A percentile compares a stretch with the other conserved stretches of the same genome.
These are phyloP conservation scores for Heliconius aoede DNA, from an alignment of 2,888 invertebrate genomes.

Conservation along the genomic window DNA sequence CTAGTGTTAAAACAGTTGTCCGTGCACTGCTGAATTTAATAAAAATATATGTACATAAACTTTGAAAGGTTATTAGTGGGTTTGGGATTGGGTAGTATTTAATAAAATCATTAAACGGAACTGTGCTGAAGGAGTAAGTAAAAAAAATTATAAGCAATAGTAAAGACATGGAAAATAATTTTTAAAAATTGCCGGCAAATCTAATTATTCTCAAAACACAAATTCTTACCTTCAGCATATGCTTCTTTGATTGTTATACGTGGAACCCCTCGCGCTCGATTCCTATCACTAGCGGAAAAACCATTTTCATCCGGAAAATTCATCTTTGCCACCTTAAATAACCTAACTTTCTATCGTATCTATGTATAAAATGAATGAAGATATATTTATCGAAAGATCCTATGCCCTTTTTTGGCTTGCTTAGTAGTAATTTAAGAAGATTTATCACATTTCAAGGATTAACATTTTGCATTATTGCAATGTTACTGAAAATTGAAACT, in stretches of 20 bases:
- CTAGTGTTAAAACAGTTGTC: too few species aligned
- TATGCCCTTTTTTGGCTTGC: slow-evolving; percentile 25
- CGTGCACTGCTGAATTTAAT: too few species aligned
- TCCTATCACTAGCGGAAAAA: slow-evolving; percentile 56
- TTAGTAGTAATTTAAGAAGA: slow-evolving; percentile 27
- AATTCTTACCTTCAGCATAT: slow-evolving; percentile 67
- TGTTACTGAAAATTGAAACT: slow-evolving; percentile 32
- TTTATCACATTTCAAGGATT: slow-evolving; percentile 37
- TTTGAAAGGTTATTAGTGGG: too few species aligned
- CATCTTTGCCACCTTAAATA: slow-evolving; percentile 62
- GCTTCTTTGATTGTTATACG: slow-evolving; percentile 63
- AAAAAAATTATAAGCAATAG: not conserved
- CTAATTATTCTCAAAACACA: not conserved
- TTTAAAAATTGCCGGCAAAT: not conserved
- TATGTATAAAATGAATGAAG: slow-evolving; percentile 1
- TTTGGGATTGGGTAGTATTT: too few species aligned
- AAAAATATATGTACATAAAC: too few species aligned
- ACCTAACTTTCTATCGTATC: slow-evolving; percentile 16
- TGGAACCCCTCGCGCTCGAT: slow-evolving; percentile 53
- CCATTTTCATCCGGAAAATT: slow-evolving; percentile 66
- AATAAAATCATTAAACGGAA: too few species aligned
- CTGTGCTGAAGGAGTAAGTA: too few species aligned
- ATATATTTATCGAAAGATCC: not conserved
- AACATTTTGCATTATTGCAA: slow-evolving; percentile 35
- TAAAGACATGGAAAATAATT: not conserved